Evolutionary conservation across 1,140 invertebrate species (phyloP), one percentile per base, ranked within the genome.

Genomic region (Lethrus apterus): DNA sequence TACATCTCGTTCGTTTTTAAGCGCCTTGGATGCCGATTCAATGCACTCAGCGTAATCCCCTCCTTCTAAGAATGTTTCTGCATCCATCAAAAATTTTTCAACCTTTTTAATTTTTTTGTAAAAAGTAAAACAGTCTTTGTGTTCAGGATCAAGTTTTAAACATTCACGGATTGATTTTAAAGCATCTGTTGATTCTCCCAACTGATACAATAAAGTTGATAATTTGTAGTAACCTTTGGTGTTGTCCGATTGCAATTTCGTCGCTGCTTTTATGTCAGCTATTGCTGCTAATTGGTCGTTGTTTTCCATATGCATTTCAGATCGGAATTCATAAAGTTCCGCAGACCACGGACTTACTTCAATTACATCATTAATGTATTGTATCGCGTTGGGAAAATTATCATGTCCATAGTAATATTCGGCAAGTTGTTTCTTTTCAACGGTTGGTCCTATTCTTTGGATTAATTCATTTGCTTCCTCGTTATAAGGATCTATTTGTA

Each of bases 41-140:
- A 92, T 75, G 69, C 96, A 98, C 10, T 80, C 80, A 0, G 70
- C 63, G 70, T 77, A 91, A 54, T 91, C 72, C 35, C 83, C 74
- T 9, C 77, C 66, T 50, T 86, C 81, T 10, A 80, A 73, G 7
- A 74, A 68, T 23, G 79, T 75, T 54, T 89, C 81, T 3, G 88
- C 81, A n/a, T 82, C 75, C 19, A 77, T 71, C 23, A 97, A 59
- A 43, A 85, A 71, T 65, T 95, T 97, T 41, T 86, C 87, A n/a
- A 99, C 75, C 66, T 98, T 96, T 63, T 97, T 96, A 2, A 98
- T 72, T 65, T 91, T 93, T 65, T 98, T 99, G 68, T 99, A 99
- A 61, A 95, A 84, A n/a, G 85, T 79, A 68, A 82, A 94, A 71
- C 96, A 99, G 46, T 86, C 72, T 68, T 95, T 93, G 68, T 99